Evolutionary conservation across 2,113 vertebrate genomes (phyloP), one percentile per base, ranked within the genome.

Genomic region (Saimiri boliviensis): DNA sequence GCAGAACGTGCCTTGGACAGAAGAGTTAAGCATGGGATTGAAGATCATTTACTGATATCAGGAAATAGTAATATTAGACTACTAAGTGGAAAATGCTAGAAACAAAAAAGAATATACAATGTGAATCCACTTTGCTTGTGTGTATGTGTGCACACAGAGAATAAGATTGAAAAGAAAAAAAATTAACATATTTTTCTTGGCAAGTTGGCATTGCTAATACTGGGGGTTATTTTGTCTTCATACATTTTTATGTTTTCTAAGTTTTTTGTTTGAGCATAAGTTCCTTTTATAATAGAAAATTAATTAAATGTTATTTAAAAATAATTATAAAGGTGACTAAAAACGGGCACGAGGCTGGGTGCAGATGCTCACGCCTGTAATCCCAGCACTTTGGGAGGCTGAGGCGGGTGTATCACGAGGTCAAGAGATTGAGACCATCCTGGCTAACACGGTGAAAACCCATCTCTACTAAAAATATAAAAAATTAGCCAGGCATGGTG

Each of bases 271-370:
- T 35, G 49, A 77, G 35, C 30, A 49, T 6, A 37, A n/a, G 4
- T 42, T 90, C 49, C 52, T 94, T 86, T 92, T 76, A 25, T 63
- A 84, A 87, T 19, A 74, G 52, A 92, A 98, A 91, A 87, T 63
- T 6, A 87, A 77, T 86, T 58, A 82, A 86, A 76, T 45, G 14
- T 79, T 86, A 80, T 23, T 95, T 84, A 30, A 35, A 89, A 95
- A 80, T 70, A 45, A 84, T 93, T 93, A 76, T 14, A 40, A 76
- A 89, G 70, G 32, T 13, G 11, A 27, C 32, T 70, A 1, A 70
- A 23, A 70, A 90, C 56, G 19, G 21, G 27, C 16, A 16, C 16
- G 1, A 52, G 52, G 52, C 52, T 52, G 52, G 52, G 52, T 17
- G 52, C 52, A 52, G 52, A 17, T 17, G 52, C 5, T 52, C 52